Base-by-base conservation (phyloP, 2,797 vertebrate genomes). In the Anguilla marmorata region DNA sequence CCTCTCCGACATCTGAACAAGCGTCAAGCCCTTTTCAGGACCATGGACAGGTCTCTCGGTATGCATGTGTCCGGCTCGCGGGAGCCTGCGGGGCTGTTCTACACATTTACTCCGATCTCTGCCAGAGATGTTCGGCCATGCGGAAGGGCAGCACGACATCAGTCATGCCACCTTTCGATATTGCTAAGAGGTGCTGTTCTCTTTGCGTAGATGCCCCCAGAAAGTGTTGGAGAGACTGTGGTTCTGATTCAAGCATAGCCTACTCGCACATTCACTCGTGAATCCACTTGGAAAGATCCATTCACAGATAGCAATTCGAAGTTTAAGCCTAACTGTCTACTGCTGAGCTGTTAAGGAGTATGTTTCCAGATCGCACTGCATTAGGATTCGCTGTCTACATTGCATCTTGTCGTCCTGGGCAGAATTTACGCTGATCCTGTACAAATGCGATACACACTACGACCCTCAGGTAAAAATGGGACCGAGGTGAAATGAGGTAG, bases 31-130 rank as follows among this genome's bases (percentile, higher is more conserved):
- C 0, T 48, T 66, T 91, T 92, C 94, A 94, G 93, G 85, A 93
- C 93, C 92, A 86, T 12, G 90, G 93, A 93, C 89, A 93, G 93
- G 69, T 91, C 90, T 19, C 72, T 82, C 21, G 21, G 45, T n/a
- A 82, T 82, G 45, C 9, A 24, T 76, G 33, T 16, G 19, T 48
- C 11, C 1, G 33, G 50, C 41, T 14, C 12, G 79, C 79, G 45
- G 0, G 74, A 82, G 79, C 6, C 3, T 82, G 79, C 79, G 45
- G 45, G 11, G 21, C 21, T n/a, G 76, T 86, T 33, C 87, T 79
- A 88, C 85, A 89, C 87, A 79, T 87, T 37, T 89, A 76, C 69
- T 87, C 27, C 88, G 33, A 72, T 86, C 24, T 66, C 60, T 76
- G 84, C 52, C 80, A 79, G 66, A 84, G 58, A 88, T 90, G 90